Conservation (phyloP, 37 sponge, comb jelly and placozoan species). For the Halisarca cf. caerulea region DNA sequence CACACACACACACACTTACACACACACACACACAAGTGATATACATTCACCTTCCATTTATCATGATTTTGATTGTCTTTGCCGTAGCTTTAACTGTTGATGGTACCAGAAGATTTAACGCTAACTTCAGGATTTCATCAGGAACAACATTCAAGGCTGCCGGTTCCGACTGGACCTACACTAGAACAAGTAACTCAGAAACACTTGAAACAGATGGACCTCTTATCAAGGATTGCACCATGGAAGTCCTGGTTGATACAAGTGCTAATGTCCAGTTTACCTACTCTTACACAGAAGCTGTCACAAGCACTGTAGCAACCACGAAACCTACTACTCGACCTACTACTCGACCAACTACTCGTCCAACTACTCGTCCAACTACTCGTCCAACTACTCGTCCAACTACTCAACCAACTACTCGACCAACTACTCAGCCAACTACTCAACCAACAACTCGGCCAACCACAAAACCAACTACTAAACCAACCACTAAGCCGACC, state of each 20-base stretch:
- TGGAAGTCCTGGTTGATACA: not conserved
- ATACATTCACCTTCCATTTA: not conserved
- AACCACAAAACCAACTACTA: no score
- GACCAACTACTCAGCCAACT: no score
- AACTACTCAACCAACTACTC: no score
- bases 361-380: no score
- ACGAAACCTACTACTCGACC: not conserved
- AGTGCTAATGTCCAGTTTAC: not conserved
- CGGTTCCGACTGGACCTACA: not conserved
- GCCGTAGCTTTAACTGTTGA: constrained; percentile 7
- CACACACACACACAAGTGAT: not conserved
- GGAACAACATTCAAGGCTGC: not conserved
- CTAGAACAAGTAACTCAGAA: not conserved
- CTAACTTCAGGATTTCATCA: not conserved
- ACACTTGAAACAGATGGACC: not conserved
- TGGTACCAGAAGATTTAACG: constrained; percentile 16
- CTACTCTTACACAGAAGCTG: not conserved
- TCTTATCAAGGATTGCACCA: not conserved
- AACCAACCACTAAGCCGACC: no score
- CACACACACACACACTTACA: not conserved
- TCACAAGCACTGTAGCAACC: not conserved
- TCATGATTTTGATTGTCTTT: not conserved
- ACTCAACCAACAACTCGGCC: no score
- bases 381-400: no score
- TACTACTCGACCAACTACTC: not conserved